Conservation (phyloP, 2,888 invertebrate genomes). For the Eupithecia subumbrata region DNA sequence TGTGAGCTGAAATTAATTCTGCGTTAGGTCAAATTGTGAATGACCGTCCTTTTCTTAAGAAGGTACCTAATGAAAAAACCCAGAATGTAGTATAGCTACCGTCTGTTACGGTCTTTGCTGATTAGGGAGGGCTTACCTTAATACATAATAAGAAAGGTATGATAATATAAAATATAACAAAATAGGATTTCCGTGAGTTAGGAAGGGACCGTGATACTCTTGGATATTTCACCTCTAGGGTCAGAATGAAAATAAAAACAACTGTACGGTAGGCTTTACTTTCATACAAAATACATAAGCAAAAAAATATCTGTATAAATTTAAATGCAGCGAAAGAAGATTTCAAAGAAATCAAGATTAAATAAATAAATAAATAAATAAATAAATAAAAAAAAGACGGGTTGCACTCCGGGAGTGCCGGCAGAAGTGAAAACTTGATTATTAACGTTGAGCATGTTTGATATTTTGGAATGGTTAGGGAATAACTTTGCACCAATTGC, state of each 20-base stretch:
- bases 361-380: too few relatives aligned
- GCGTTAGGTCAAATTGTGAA: background rate
- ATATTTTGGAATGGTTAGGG: too few relatives aligned
- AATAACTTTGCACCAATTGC: too few relatives aligned
- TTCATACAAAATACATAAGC: too few relatives aligned
- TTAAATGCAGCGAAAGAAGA: too few relatives aligned
- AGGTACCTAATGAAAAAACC: background rate
- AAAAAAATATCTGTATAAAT: too few relatives aligned
- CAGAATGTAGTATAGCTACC: background rate
- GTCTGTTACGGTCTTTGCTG: conserved; percentile 19
- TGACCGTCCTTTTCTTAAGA: background rate
- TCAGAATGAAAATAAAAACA: background rate
- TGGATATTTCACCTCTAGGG: conserved; percentile 28
- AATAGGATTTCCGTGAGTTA: conserved; percentile 42
- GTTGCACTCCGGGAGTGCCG: too few relatives aligned
- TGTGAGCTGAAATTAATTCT: too few relatives aligned
- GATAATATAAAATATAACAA: conserved; percentile 33
- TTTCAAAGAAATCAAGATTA: too few relatives aligned
- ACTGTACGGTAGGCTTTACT: background rate
- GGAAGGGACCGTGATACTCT: conserved; percentile 34
- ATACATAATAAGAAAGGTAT: conserved; percentile 37
- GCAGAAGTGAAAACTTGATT: too few relatives aligned
- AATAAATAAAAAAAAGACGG: too few relatives aligned
- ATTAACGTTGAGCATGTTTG: too few relatives aligned
- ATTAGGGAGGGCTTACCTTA: conserved; percentile 40